A percentile compares a stretch with the other conserved stretches of the same genome.
phyloP scores from a whole-genome alignment of 1,140 invertebrate genomes.

The Drosophila nasuta region DNA sequence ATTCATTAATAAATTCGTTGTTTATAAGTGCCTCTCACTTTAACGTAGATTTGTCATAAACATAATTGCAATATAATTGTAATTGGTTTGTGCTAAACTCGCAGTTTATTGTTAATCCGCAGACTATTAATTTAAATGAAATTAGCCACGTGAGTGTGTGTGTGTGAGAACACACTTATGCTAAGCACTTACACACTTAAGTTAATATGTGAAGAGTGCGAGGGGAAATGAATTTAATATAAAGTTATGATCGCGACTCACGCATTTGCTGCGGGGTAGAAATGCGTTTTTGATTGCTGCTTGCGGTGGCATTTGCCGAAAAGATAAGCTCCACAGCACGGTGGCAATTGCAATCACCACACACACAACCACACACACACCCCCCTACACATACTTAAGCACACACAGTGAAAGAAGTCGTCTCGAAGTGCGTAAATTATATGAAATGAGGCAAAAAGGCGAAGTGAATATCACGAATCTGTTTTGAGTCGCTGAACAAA shows the following conservation, averaged over 20 bases:
- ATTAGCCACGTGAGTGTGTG: constrained; percentile 12
- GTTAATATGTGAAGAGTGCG: constrained; percentile 8
- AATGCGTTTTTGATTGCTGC: constrained; percentile 62
- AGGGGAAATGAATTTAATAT: constrained; percentile 50
- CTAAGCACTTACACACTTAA: constrained; percentile 33
- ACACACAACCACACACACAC: constrained; percentile 5
- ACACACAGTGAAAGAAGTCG: constrained; percentile 2
- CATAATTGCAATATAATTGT: constrained; percentile 7
- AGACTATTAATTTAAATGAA: constrained; percentile 28
- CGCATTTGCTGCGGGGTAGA: constrained; percentile 32
- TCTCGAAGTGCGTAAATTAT: constrained; percentile 48
- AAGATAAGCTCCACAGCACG: constrained; percentile 49
- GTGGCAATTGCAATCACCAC: constrained; percentile 33
- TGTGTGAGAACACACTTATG: constrained; percentile 26
- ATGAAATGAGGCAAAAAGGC: constrained; percentile 33
- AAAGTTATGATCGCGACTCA: constrained; percentile 57
- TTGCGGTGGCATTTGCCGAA: constrained; percentile 42
- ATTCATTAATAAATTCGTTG: not conserved
- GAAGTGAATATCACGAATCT: constrained; percentile 42
- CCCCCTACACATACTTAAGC: not conserved
- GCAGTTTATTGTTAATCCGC: constrained; percentile 16
- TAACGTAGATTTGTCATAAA: not conserved
- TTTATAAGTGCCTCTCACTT: not conserved
- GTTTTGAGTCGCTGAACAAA: constrained; percentile 43
- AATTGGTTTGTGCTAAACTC: not conserved